Percentiles rank a stretch among this genome's conserved stretches.
Conservation (phyloP, 2,888 invertebrate species). For the Sipha maydis region DNA sequence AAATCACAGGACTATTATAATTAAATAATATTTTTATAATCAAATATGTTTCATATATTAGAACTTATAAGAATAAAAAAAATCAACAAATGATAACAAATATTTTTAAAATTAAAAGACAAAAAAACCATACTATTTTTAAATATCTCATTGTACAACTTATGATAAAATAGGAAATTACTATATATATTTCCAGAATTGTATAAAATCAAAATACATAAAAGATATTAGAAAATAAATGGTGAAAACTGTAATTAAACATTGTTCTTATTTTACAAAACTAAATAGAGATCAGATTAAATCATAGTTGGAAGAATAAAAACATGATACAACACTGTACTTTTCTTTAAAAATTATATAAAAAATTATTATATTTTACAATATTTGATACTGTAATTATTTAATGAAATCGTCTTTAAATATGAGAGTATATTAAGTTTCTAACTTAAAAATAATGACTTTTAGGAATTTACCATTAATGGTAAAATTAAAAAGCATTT, state of each 20-base stretch:
- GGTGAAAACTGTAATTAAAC: neutral
- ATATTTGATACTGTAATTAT: neutral
- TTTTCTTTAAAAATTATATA: neutral
- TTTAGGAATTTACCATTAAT: too few species aligned
- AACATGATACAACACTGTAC: neutral
- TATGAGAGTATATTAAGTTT: neutral
- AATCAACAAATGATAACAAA: neutral
- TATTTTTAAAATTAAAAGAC: neutral
- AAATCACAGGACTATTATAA: too few species aligned
- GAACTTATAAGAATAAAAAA: slow-evolving; percentile 14
- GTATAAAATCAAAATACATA: slow-evolving; percentile 7
- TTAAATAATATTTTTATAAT: neutral
- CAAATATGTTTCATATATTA: neutral
- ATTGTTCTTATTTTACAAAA: neutral
- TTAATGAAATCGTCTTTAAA: neutral
- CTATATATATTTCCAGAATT: neutral
- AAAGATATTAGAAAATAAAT: neutral
- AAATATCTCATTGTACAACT: too few species aligned
- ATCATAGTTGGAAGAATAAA: slow-evolving; percentile 20
- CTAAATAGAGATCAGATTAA: slow-evolving; percentile 33
- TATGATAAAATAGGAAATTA: too few species aligned
- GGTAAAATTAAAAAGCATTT: neutral
- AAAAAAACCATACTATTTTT: neutral
- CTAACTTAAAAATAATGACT: neutral
- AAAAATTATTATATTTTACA: neutral